Evolutionary conservation across 92 coral and sea anemone genomes (phyloP).

Genomic region (Virgularia gustaviana): DNA sequence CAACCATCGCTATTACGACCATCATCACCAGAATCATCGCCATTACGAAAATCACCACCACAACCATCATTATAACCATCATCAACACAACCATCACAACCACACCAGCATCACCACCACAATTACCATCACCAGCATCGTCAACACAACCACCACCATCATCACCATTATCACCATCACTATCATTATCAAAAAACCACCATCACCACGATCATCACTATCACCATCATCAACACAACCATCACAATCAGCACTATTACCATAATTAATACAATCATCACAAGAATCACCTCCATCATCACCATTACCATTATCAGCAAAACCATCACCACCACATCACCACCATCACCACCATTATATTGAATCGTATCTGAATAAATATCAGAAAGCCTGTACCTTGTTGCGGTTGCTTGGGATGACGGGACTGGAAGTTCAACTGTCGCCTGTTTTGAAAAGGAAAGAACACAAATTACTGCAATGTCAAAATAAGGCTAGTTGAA

Average conservation of each 20-base stretch:
- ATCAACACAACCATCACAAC: neutral
- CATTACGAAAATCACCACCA: neutral
- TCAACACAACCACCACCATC: neutral
- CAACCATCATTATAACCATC: neutral
- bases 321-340: neutral
- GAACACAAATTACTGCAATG: too few relatives aligned
- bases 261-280: neutral
- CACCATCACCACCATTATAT: neutral
- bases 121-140: neutral
- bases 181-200: neutral
- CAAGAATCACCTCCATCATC: neutral
- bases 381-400: too few relatives aligned
- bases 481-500: too few relatives aligned
- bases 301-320: neutral
- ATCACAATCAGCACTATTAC: neutral
- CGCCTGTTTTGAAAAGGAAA: neutral
- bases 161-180: neutral
- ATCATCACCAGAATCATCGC: neutral
- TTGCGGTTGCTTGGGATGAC: too few relatives aligned
- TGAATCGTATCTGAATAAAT: too few relatives aligned
- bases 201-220: neutral
- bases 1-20: neutral
- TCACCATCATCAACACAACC: neutral
- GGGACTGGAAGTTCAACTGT: neutral
- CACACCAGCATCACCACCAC: neutral